Evolutionary conservation across 2,797 vertebrate species (phyloP).

Genomic region (Falco peregrinus): DNA sequence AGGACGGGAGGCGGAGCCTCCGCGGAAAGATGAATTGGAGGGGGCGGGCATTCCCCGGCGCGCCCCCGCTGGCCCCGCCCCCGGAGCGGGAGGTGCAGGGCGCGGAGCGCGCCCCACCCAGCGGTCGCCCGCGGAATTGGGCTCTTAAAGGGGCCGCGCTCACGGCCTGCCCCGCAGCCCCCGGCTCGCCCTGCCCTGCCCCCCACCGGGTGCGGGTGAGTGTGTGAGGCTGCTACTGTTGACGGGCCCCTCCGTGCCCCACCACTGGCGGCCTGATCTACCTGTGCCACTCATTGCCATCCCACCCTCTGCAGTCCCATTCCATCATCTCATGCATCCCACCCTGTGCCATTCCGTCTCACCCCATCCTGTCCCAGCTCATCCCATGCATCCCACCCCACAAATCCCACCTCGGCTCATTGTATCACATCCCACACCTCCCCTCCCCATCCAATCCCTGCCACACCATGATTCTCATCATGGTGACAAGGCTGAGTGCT

Average conservation of each 20-base stretch:
- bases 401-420: not conserved
- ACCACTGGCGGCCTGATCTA: not conserved
- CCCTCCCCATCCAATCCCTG: fast-evolving
- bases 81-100: not conserved
- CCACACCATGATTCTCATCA: not conserved
- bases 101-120: constrained; percentile 66
- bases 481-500: fast-evolving
- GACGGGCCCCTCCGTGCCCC: not conserved
- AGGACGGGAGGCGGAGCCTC: not conserved
- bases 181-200: not conserved
- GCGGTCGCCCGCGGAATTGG: constrained; percentile 36
- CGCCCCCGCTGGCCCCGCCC: not conserved
- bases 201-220: not conserved
- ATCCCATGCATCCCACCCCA: not conserved
- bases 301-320: not conserved
- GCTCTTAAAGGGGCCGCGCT: not conserved
- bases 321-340: not conserved
- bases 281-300: not conserved
- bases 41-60: not conserved
- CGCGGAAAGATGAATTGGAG: constrained; percentile 42
- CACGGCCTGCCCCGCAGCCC: not conserved
- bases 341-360: too few species aligned
- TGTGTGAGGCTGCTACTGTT: not conserved
- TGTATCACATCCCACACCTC: too few species aligned
- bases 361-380: not conserved